Percentiles rank a stretch among this genome's conserved stretches.
Evolutionary conservation across 2,888 invertebrate species (phyloP).

Genomic region (Lasioglossum malachurum): DNA sequence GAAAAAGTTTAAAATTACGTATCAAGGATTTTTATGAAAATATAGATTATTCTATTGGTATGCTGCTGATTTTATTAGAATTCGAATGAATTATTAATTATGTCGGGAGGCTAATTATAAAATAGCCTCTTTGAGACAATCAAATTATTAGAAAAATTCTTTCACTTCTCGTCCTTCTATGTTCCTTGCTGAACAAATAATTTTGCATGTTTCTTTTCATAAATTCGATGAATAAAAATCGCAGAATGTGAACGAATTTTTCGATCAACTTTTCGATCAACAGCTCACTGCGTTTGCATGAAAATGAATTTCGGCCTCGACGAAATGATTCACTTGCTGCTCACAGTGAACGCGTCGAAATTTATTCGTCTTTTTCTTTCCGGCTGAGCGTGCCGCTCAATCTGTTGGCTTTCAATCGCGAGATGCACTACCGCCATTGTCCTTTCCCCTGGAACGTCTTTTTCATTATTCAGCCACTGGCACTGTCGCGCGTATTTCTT

Average conservation of each 20-base stretch:
- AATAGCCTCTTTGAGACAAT: too few species aligned
- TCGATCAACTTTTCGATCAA: background rate
- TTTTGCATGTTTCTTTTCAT: background rate
- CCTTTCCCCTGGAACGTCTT: background rate
- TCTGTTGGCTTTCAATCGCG: background rate
- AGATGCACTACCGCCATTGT: background rate
- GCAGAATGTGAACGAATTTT: background rate
- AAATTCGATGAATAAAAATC: background rate
- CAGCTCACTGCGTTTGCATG: background rate
- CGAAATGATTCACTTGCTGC: too few species aligned
- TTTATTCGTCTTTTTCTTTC: background rate
- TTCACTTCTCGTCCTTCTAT: background rate
- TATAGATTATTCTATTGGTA: too few species aligned
- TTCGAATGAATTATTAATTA: too few species aligned
- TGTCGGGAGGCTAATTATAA: too few species aligned
- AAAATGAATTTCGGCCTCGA: background rate
- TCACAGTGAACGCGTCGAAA: background rate
- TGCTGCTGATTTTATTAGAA: background rate
- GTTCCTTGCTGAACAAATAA: background rate
- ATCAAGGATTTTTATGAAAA: background rate
- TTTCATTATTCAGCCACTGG: background rate
- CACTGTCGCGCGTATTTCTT: slow-evolving; percentile 1
- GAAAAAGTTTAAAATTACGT: background rate
- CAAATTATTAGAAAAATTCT: too few species aligned
- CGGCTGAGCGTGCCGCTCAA: background rate